phyloP scores from a whole-genome alignment of 2,888 invertebrate genomes.

The Biston betularia region DNA sequence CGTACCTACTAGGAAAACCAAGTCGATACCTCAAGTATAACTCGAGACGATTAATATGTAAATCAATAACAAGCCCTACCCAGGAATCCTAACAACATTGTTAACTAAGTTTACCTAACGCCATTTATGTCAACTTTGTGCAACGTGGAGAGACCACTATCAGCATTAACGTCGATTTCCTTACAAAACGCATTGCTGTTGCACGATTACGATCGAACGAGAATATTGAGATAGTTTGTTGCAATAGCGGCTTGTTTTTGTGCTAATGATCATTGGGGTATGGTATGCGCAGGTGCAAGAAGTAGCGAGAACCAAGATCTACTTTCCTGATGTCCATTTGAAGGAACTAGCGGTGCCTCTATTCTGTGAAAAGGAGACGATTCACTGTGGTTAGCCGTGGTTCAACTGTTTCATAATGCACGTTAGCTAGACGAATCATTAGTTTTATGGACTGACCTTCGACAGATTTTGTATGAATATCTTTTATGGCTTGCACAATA shows the following conservation, averaged over 20 bases:
- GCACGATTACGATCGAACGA: slow-evolving; percentile 48
- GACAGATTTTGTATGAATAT: slow-evolving; percentile 12
- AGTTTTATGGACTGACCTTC: slow-evolving; percentile 32
- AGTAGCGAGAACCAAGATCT: slow-evolving; percentile 59
- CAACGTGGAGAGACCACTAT: slow-evolving; percentile 33
- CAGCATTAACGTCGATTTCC: slow-evolving; percentile 40
- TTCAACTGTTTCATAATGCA: slow-evolving; percentile 42
- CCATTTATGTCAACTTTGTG: slow-evolving; percentile 31
- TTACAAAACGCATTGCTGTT: slow-evolving; percentile 46
- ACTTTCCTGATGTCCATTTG: slow-evolving; percentile 73
- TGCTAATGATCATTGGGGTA: slow-evolving; percentile 70
- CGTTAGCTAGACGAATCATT: slow-evolving; percentile 20
- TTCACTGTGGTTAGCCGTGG: slow-evolving; percentile 50
- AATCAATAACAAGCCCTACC: too few relatives aligned
- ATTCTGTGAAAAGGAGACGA: slow-evolving; percentile 66
- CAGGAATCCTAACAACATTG: slow-evolving; percentile 6
- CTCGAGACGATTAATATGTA: too few relatives aligned
- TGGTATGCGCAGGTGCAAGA: slow-evolving; percentile 60
- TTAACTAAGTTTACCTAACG: slow-evolving; percentile 15
- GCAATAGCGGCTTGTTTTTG: slow-evolving; percentile 67
- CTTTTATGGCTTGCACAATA: slow-evolving; percentile 2
- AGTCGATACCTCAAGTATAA: too few relatives aligned
- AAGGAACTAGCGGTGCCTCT: slow-evolving; percentile 56
- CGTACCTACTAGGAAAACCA: not conserved
- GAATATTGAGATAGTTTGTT: slow-evolving; percentile 55